Base-by-base conservation (phyloP, 2,113 vertebrate species). In the Bothrops jararaca region DNA sequence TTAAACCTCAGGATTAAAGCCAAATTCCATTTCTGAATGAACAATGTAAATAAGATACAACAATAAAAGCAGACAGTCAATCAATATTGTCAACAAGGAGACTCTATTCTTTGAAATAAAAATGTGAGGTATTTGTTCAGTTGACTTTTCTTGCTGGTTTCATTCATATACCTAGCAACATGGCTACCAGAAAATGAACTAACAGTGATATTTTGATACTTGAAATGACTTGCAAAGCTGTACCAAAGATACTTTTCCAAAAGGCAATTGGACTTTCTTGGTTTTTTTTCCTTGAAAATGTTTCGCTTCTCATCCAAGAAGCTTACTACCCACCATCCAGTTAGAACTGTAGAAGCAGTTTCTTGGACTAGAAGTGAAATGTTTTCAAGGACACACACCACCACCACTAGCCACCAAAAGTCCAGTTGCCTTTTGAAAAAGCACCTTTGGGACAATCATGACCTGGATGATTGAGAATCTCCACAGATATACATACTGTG, bases 81-180 rank as follows among this genome's bases (percentile, higher is more conserved):
- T 92, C 86, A 93, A 95, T 95, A 92, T 92, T 97, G 95, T 94
- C 94, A 91, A 89, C 92, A 95, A 90, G 95, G 95, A 91, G 92
- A 95, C 39, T 74, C 18, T 86, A 93, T 93, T 88, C 34, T 96
- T 95, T 96, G 60, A 85, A 64, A 86, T 91, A 92, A 94, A 95
- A 86, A 89, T 88, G 86, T 95, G 86, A 93, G 89, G 88, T 92
- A 90, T 64, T 91, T 91, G 92, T 60, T 92, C 93, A 94, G 91
- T 94, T 86, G 88, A 94, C 92, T 93, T 91, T 91, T 95, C 89
- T n/a, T 12, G 64, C 91, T 80, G 34, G 7, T 80, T 88, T 91
- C 93, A 91, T 94, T 88, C 95, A 95, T n/a, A 92, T 11, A 90
- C 42, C 53, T 64, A 94, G 54, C 92, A 96, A 97, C 95, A 64